A percentile compares a stretch with the other conserved stretches of the same genome.
phyloP scores from a whole-genome alignment of 35 echinoderm and acorn worm genomes.

The Apostichopus japonicus region DNA sequence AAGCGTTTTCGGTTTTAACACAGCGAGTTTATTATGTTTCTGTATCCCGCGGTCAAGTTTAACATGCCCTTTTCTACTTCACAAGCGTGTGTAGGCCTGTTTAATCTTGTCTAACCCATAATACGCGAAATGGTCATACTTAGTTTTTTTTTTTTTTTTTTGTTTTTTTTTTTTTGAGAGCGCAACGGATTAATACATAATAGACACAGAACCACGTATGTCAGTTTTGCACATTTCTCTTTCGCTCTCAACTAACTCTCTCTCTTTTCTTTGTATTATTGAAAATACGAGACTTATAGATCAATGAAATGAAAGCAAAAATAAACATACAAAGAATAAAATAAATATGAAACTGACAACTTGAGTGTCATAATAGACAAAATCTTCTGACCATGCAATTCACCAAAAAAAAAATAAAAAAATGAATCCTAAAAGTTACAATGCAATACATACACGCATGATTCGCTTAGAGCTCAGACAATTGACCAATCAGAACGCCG shows the following conservation, averaged over 20 bases:
- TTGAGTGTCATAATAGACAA: neutral
- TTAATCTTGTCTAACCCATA: no score
- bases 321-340: neutral
- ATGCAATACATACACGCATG: neutral
- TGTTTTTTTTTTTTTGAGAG: no score
- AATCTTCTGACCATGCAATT: neutral
- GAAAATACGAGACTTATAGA: no score
- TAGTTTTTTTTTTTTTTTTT: no score
- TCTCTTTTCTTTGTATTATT: no score
- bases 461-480: neutral
- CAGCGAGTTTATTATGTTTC: neutral
- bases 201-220: no score
- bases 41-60: constrained; percentile 1
- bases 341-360: neutral
- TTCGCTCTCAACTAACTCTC: no score
- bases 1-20: neutral
- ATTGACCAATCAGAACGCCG: constrained; percentile 38
- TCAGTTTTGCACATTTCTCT: no score
- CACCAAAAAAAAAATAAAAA: neutral
- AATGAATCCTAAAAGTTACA: neutral
- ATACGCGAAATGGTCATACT: no score
- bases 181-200: no score
- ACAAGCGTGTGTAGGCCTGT: neutral
- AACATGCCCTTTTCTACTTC: neutral
- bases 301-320: no score